Percentiles rank a stretch among this genome's conserved stretches.
Conservation (phyloP, 1,140 invertebrate genomes). For the Brachionus paranguensis region DNA sequence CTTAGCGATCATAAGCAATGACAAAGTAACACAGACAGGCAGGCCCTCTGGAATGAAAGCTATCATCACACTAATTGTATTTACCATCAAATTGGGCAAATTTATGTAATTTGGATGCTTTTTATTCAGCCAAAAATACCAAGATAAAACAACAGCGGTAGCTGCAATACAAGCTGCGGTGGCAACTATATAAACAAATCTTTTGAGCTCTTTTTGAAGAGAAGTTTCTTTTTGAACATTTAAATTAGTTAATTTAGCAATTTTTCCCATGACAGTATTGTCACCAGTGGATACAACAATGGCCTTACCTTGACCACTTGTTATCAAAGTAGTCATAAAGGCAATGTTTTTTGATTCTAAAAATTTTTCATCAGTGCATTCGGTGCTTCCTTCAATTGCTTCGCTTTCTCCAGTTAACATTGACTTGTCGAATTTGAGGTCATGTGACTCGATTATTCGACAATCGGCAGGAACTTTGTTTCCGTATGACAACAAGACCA, state of each 20-base stretch:
- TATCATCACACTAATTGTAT: constrained; percentile 20
- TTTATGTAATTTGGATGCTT: constrained; percentile 16
- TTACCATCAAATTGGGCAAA: constrained; percentile 14
- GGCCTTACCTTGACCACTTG: neutral
- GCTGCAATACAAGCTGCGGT: neutral
- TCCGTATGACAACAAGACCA: constrained; percentile 86
- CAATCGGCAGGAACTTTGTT: constrained; percentile 89
- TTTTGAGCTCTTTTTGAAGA: constrained; percentile 14
- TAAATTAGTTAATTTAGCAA: neutral
- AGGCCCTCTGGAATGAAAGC: constrained; percentile 24
- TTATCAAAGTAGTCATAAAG: constrained; percentile 2
- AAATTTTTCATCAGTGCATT: neutral
- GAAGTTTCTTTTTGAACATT: neutral
- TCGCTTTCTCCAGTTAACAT: constrained; percentile 29
- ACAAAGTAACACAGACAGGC: neutral
- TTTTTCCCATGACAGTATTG: constrained; percentile 22
- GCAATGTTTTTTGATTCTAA: constrained; percentile 14
- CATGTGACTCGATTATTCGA: constrained; percentile 74
- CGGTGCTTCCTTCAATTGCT: neutral
- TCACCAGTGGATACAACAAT: constrained; percentile 38
- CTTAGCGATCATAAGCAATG: constrained; percentile 9
- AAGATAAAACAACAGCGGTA: neutral
- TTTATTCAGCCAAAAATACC: constrained; percentile 28
- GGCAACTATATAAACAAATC: neutral
- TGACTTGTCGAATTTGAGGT: constrained; percentile 40